Evolutionary conservation across 2,797 vertebrate genomes (phyloP), one percentile per base, ranked within the genome.

Genomic region (Dendrocincla fuliginosa): DNA sequence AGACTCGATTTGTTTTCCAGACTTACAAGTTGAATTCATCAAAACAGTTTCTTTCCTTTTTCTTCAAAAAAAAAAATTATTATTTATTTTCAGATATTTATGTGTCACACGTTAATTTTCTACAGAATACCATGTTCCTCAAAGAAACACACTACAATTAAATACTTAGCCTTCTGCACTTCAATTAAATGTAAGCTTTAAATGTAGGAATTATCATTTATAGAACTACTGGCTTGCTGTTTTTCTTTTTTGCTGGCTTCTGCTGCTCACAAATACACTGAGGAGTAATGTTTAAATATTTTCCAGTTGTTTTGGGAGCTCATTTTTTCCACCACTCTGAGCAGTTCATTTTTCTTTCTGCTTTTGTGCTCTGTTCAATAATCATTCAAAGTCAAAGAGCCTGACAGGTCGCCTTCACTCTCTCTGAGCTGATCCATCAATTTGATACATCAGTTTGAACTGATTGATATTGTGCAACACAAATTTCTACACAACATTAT

Each of bases 191-290:
- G 13, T 22, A 93, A 64, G 41, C 3, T 81, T 47, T 86, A 30
- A 88, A 90, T 44, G 4, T n/a, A 78, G 83, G n/a, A 86, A 81
- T 84, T 91, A 81, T 61, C 16, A 73, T 64, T 81, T 63, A 75
- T 13, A 70, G 42, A 81, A 86, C 46, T 69, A 76, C 16, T 46
- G 23, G 17, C 71, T 50, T 61, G 20, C 16, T 78, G 41, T 49
- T 93, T 95, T 81, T 88, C 42, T 84, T 95, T 91, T 68, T 81
- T 44, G 15, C 75, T 93, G 79, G 61, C 41, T 93, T 93, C 69
- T 90, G 42, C 57, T 90, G 55, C 35, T 85, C 60, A 89, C 41
- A 96, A 90, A 84, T 78, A 46, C 86, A 86, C 68, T 4, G 9
- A 95, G 83, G 61, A 90, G 6, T 22, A 78, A 81, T 41, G 22